phyloP scores from a whole-genome alignment of 2,888 invertebrate genomes.

The Rapana venosa region DNA sequence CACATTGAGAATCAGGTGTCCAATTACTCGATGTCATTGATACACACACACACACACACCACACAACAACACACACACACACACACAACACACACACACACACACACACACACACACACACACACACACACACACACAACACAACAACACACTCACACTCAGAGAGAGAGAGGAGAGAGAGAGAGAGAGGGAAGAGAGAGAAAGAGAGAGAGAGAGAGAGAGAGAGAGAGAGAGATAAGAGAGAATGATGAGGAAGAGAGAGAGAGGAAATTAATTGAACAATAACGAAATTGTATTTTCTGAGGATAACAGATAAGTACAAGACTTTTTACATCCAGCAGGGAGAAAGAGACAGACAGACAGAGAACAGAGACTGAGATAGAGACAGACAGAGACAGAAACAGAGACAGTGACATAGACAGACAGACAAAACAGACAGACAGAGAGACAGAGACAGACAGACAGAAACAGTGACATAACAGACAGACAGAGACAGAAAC shows the following conservation, averaged over 20 bases:
- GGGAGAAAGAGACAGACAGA: background rate
- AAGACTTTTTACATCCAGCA: no score
- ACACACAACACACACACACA: no score
- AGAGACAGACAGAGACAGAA: background rate
- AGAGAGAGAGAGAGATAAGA: background rate
- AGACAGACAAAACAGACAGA: background rate
- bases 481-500: background rate
- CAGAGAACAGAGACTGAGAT: background rate
- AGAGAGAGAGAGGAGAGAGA: background rate
- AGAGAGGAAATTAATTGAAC: no score
- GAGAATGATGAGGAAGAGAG: background rate
- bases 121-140: no score
- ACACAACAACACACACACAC: no score
- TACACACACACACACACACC: no score
- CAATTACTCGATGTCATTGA: no score
- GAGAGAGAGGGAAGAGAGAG: background rate
- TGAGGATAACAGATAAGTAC: no score
- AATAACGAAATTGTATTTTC: no score
- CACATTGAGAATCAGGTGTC: no score
- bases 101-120: no score
- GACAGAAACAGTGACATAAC: background rate
- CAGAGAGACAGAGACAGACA: background rate
- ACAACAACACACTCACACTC: no score
- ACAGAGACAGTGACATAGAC: background rate
- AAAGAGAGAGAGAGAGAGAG: background rate